These are phyloP conservation scores for Bradynema listronoti DNA, from an alignment of 1,140 invertebrate species.

Conservation along the genomic window DNA sequence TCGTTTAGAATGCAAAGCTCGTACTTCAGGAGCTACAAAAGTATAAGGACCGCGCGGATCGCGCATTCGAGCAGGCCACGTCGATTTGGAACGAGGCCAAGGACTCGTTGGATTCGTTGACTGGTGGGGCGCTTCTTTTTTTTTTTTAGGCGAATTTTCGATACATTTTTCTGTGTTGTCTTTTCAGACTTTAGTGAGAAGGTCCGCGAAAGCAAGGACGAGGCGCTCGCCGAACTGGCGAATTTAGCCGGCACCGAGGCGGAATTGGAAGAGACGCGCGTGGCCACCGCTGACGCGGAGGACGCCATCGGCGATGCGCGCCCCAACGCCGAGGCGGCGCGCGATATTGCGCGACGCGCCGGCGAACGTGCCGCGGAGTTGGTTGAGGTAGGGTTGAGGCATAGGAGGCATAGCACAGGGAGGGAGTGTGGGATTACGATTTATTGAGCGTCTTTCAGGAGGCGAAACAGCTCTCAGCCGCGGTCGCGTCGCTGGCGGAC, in stretches of 20 bases:
- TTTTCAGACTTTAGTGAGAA: constrained; percentile 51
- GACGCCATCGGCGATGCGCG: constrained; percentile 38
- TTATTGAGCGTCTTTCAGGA: constrained; percentile 24
- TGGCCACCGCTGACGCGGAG: constrained; percentile 35
- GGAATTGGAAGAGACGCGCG: constrained; percentile 36
- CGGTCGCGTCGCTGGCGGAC: constrained; percentile 21
- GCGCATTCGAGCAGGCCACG: constrained; percentile 38
- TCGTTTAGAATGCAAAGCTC: constrained; percentile 18
- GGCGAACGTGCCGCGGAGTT: constrained; percentile 38
- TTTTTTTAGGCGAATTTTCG: constrained; percentile 27
- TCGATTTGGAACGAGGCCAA: constrained; percentile 47
- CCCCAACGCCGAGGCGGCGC: constrained; percentile 37
- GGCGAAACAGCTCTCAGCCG: constrained; percentile 27
- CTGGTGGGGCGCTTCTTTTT: constrained; percentile 15
- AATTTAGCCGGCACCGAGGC: constrained; percentile 40
- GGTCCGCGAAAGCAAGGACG: constrained; percentile 47
- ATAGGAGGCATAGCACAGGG: background rate
- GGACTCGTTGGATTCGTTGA: constrained; percentile 37
- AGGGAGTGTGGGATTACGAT: background rate
- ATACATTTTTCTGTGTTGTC: constrained; percentile 13
- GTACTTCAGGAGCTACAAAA: constrained; percentile 32
- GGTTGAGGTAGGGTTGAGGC: constrained; percentile 11
- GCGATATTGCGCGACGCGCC: constrained; percentile 32
- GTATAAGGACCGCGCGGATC: constrained; percentile 27
- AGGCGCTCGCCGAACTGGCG: constrained; percentile 43